These are phyloP conservation scores for Drosophila varians DNA, from an alignment of 1,140 invertebrate species.

Conservation along the genomic window DNA sequence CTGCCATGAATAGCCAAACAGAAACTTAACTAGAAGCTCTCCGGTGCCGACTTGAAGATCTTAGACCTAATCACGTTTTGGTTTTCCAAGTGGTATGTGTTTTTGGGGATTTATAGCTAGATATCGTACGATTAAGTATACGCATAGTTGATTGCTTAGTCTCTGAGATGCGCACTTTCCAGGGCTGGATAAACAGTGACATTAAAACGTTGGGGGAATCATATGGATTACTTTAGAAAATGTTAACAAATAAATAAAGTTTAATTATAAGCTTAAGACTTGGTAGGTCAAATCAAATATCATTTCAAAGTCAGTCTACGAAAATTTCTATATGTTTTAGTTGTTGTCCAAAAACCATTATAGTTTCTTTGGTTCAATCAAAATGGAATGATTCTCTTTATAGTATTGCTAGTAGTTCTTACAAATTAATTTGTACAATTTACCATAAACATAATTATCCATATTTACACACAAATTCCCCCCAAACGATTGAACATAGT, in stretches of 20 bases:
- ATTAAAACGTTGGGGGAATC: not conserved
- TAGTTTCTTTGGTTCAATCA: not conserved
- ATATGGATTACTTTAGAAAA: not conserved
- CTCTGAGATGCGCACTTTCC: slow-evolving; percentile 27
- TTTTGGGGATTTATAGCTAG: slow-evolving; percentile 33
- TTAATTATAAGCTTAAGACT: no score
- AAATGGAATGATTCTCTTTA: no score
- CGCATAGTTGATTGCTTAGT: slow-evolving; percentile 64
- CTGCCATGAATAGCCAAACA: slow-evolving; percentile 50
- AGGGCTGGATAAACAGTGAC: not conserved
- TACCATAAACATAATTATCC: no score
- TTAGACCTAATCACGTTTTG: slow-evolving; percentile 77
- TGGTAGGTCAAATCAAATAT: not conserved
- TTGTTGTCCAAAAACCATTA: no score
- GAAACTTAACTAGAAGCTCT: slow-evolving; percentile 71
- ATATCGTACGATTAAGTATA: slow-evolving; percentile 67
- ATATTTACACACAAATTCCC: not conserved
- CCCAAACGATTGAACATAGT: not conserved
- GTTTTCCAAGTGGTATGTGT: slow-evolving; percentile 28
- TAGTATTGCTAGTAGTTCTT: no score
- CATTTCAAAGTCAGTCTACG: not conserved
- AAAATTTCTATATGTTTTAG: not conserved
- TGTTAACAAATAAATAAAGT: no score
- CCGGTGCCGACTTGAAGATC: slow-evolving; percentile 60
- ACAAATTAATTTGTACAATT: no score